phyloP scores from a whole-genome alignment of 1,140 invertebrate species.

The Lasioglossum baleicum region DNA sequence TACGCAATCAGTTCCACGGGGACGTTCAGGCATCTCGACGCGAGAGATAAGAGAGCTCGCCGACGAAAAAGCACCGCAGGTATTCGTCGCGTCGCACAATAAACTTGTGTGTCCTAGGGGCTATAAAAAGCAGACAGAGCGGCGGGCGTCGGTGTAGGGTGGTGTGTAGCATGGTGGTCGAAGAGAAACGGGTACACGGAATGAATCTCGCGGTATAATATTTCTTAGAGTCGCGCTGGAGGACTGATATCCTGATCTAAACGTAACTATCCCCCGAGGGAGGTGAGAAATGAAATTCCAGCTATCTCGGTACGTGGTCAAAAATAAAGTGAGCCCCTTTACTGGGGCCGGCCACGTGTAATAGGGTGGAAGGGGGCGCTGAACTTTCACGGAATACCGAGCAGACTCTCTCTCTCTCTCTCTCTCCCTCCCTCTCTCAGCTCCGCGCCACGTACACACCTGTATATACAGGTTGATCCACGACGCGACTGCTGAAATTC shows the following conservation, averaged over 20 bases:
- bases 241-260: conserved; percentile 54
- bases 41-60: neutral
- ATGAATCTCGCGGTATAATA: conserved; percentile 54
- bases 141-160: neutral
- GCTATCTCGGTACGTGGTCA: conserved; percentile 63
- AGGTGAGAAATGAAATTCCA: conserved; percentile 61
- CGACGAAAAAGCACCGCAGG: neutral
- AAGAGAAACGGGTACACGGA: neutral
- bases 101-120: neutral
- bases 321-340: conserved; percentile 62
- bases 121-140: conserved; percentile 1
- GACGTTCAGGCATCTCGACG: neutral
- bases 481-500: conserved; percentile 3
- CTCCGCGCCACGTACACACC: neutral
- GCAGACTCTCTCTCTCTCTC: conserved; percentile 9
- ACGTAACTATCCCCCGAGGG: conserved; percentile 58
- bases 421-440: neutral
- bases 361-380: conserved; percentile 39
- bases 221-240: conserved; percentile 35
- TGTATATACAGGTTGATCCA: conserved; percentile 14
- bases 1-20: neutral
- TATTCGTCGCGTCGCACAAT: neutral
- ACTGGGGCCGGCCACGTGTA: conserved; percentile 45
- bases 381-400: conserved; percentile 59
- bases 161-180: no score